Percentiles rank a stretch among this genome's conserved stretches.
Conservation (phyloP, 2,113 vertebrate genomes). For the Myxocyprinus asiaticus region DNA sequence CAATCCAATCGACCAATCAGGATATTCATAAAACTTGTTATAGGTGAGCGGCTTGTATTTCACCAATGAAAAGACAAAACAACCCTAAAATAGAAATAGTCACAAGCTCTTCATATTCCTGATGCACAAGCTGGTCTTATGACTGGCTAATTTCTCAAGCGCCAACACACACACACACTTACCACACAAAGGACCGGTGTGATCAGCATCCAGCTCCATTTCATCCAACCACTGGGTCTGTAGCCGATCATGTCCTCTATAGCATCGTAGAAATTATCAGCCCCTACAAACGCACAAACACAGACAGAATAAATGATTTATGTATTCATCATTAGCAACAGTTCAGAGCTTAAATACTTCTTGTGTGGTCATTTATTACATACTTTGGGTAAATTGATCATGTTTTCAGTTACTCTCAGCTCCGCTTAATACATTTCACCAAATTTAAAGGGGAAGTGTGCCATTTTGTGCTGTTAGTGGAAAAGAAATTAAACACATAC, state of each 20-base stretch:
- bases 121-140: neutral
- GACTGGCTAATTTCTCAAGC: neutral
- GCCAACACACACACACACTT: slow-evolving; percentile 56
- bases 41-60: slow-evolving; percentile 96
- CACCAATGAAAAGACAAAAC: slow-evolving; percentile 95
- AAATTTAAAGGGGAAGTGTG: too few species aligned
- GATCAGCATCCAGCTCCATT: slow-evolving; percentile 95
- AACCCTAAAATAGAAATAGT: slow-evolving; percentile 77
- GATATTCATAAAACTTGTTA: slow-evolving; percentile 94
- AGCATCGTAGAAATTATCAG: slow-evolving; percentile 95
- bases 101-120: neutral
- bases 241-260: slow-evolving; percentile 99
- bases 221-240: slow-evolving; percentile 97
- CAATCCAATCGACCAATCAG: slow-evolving; percentile 92
- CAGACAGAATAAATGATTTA: too few species aligned
- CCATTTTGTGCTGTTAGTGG: too few species aligned
- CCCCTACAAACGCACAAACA: slow-evolving; percentile 74
- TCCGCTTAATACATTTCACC: too few species aligned
- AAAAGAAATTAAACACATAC: too few species aligned
- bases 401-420: too few species aligned
- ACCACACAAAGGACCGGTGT: slow-evolving; percentile 95
- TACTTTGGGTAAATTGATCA: too few species aligned
- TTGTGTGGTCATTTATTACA: too few species aligned
- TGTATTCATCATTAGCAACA: too few species aligned
- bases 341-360: too few species aligned